Conservation (phyloP, 2,888 invertebrate species). For the Ormyrus rosae region DNA sequence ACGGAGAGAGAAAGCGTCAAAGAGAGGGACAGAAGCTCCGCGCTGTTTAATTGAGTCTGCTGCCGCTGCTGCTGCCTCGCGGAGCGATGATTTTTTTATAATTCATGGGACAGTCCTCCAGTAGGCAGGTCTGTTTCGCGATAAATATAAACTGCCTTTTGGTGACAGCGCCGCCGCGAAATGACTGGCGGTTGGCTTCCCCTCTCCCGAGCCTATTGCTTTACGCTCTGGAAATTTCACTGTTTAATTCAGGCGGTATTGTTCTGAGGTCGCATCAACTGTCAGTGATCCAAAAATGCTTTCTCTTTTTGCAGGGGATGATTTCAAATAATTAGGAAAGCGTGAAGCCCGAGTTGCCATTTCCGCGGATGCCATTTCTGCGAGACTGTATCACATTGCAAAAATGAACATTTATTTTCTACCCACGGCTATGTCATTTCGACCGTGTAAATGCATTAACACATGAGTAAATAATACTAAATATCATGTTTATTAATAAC, state of each 20-base stretch:
- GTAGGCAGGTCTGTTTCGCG: conserved; percentile 15
- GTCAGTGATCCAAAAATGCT: conserved; percentile 1
- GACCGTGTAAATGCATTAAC: too few species aligned
- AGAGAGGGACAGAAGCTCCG: not conserved
- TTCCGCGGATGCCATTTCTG: too few species aligned
- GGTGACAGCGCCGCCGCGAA: conserved; percentile 37
- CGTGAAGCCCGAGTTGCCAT: too few species aligned
- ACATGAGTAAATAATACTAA: too few species aligned
- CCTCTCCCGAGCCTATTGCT: not conserved
- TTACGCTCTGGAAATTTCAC: conserved; percentile 1
- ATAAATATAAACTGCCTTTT: conserved; percentile 26
- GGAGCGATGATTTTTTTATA: conserved; percentile 57
- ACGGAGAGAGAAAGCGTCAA: not conserved
- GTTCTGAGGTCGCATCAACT: conserved; percentile 26
- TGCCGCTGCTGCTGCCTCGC: not conserved
- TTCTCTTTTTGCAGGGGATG: not conserved
- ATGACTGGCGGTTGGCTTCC: conserved; percentile 22
- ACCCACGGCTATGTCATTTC: too few species aligned
- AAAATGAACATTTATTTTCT: too few species aligned
- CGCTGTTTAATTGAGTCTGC: conserved; percentile 50
- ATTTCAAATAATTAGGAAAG: conserved; percentile 5
- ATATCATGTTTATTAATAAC: too few species aligned
- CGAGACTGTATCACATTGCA: too few species aligned
- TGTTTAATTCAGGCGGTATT: conserved; percentile 38
- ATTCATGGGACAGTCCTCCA: conserved; percentile 34